Evolutionary conservation across 2,113 vertebrate species (phyloP).

Genomic region (Phodopus roborovskii): DNA sequence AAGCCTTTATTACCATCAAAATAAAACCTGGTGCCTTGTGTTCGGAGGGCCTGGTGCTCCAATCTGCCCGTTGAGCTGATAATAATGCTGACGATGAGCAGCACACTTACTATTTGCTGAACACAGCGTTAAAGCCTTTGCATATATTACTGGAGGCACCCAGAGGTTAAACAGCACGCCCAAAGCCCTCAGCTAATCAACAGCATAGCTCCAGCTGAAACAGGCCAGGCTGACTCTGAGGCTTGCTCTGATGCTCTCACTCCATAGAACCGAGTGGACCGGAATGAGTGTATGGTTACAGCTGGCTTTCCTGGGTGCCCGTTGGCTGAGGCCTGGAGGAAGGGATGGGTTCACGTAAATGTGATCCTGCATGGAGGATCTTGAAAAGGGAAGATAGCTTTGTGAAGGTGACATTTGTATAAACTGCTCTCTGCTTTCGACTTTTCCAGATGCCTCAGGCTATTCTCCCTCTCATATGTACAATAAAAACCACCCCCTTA

Average conservation of each 20-base stretch:
- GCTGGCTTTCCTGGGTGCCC: neutral
- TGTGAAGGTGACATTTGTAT: neutral
- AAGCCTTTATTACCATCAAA: neutral
- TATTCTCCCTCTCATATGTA: neutral
- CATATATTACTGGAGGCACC: neutral
- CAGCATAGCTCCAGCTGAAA: neutral
- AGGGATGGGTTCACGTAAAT: neutral
- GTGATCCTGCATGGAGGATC: neutral
- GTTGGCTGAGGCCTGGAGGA: neutral
- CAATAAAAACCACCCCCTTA: neutral
- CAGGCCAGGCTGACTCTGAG: neutral
- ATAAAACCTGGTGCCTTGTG: constrained; percentile 23
- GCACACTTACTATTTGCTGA: constrained; percentile 22
- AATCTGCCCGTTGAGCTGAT: neutral
- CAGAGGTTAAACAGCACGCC: neutral
- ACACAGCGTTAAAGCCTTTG: neutral
- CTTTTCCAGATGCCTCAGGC: neutral
- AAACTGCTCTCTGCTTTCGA: neutral
- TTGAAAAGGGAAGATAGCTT: neutral
- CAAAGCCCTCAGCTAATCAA: neutral
- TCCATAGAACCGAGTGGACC: neutral
- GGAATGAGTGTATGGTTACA: neutral
- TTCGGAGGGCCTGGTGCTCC: neutral
- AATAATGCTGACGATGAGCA: constrained; percentile 9
- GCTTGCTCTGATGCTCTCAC: neutral